Base-by-base conservation (phyloP, 2,888 invertebrate species). In the Drosophila greeni region DNA sequence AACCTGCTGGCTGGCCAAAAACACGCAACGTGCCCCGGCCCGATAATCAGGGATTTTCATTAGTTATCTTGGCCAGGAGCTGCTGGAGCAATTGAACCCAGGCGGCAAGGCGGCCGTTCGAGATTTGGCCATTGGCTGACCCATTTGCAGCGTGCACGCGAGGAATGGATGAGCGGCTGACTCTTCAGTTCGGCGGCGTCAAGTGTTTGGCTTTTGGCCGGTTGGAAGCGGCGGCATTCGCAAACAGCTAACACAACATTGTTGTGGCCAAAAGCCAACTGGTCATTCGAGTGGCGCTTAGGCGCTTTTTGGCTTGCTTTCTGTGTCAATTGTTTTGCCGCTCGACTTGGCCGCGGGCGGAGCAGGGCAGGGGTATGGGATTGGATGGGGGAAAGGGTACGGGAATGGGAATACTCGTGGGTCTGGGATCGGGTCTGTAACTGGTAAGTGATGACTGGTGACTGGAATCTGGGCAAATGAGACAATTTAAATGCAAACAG, bases 401-500 rank as follows among this genome's bases (percentile, higher is more conserved):
- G n/a, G 33, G 5, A 20, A 20, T 33, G 39, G n/a, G 20, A 5
- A 16, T 31, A 5, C 31, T 29, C 7, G 6, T 26, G 24, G 16
- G 37, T n/a, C 37, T 29, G 36, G 12, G 54, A 18, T 48, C 40
- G 36, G 52, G 52, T 20, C 29, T 29, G 52, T 42, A 11, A 42
- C 29, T 52, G 54, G 29, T 18, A 18, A 31, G 26, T 31, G 45
- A 31, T 48, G 33, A 52, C 52, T 52, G 40, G 24, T 6, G 26
- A 42, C 40, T 42, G 47, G 51, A 37, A 60, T 42, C 62, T 43
- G 53, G 70, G 53, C 52, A 76, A 74, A 73, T 84, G 75, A 82
- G 74, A 80, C 84, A 67, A 82, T 82, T 82, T 80, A 66, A 84
- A 82, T 82, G 80, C 76, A 80, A 80, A 82, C 82, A 75, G 68